phyloP scores from a whole-genome alignment of 2,113 vertebrate genomes.

The Grammomys dolichurus region DNA sequence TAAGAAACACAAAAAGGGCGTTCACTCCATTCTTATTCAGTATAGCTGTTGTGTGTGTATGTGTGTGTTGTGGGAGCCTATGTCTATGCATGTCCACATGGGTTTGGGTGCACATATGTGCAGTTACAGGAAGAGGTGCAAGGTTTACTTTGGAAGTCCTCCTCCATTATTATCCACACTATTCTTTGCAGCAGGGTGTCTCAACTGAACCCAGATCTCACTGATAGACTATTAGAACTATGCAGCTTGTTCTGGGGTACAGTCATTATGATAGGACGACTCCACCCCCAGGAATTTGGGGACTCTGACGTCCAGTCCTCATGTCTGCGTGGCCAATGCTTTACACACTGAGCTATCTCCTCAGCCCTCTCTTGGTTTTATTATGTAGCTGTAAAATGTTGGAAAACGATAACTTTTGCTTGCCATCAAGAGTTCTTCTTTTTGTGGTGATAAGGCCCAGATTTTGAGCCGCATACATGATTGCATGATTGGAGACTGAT shows the following conservation, averaged over 20 bases:
- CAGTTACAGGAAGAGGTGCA: neutral
- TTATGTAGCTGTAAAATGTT: neutral
- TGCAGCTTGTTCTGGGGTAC: neutral
- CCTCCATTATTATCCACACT: neutral
- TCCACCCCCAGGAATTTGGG: neutral
- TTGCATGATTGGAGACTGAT: neutral
- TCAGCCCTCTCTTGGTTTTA: conserved; percentile 5
- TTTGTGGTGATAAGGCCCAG: neutral
- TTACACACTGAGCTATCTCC: neutral
- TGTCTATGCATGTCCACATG: neutral
- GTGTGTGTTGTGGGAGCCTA: neutral
- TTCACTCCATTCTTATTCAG: neutral
- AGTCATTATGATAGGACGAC: neutral
- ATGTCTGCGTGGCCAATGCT: neutral
- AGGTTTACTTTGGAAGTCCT: neutral
- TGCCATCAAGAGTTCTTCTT: neutral
- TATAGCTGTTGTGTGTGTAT: neutral
- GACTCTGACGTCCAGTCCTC: neutral
- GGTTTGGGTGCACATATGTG: neutral
- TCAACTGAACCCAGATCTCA: neutral
- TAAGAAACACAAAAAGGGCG: neutral
- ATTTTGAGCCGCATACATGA: neutral
- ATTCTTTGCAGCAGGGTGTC: neutral
- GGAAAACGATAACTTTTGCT: neutral
- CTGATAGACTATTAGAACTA: neutral